These are phyloP conservation scores for Elephantulus edwardii DNA, from an alignment of 2,113 vertebrate genomes.

Conservation along the genomic window DNA sequence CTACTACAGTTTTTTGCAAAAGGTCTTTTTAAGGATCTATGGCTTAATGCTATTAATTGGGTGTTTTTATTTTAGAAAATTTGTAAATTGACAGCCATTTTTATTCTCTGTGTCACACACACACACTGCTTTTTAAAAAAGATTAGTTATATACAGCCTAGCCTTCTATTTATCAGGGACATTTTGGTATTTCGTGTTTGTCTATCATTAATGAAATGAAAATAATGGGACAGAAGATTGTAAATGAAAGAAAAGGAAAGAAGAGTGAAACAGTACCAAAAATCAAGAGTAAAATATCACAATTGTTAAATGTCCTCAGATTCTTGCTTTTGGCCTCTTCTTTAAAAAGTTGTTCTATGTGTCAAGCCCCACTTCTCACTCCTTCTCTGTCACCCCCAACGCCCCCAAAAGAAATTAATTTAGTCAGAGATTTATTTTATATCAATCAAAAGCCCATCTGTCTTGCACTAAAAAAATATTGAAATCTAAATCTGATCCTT, in stretches of 20 bases:
- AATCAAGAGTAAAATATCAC: constrained; percentile 54
- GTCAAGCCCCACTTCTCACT: neutral
- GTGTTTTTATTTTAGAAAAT: neutral
- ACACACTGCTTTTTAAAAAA: too few species aligned
- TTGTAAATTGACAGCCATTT: neutral
- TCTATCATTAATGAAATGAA: constrained; percentile 13
- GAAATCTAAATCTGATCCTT: constrained; percentile 49
- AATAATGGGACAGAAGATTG: constrained; percentile 38
- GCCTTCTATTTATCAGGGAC: neutral
- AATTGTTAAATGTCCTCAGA: constrained; percentile 61
- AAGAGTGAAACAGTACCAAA: constrained; percentile 32
- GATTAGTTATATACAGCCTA: neutral
- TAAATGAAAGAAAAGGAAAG: constrained; percentile 35
- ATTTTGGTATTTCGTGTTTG: neutral
- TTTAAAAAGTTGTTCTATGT: constrained; percentile 66
- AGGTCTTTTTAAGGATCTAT: neutral
- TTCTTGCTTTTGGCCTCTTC: constrained; percentile 54
- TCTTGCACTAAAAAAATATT: constrained; percentile 15
- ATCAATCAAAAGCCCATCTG: constrained; percentile 63
- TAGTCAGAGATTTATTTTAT: constrained; percentile 68
- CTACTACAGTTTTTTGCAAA: neutral
- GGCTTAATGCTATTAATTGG: constrained; percentile 25
- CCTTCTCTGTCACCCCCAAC: neutral
- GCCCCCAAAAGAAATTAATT: constrained; percentile 44
- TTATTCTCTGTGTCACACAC: neutral